These are phyloP conservation scores for Agapornis canus DNA, from an alignment of 2,797 vertebrate species.

Conservation along the genomic window DNA sequence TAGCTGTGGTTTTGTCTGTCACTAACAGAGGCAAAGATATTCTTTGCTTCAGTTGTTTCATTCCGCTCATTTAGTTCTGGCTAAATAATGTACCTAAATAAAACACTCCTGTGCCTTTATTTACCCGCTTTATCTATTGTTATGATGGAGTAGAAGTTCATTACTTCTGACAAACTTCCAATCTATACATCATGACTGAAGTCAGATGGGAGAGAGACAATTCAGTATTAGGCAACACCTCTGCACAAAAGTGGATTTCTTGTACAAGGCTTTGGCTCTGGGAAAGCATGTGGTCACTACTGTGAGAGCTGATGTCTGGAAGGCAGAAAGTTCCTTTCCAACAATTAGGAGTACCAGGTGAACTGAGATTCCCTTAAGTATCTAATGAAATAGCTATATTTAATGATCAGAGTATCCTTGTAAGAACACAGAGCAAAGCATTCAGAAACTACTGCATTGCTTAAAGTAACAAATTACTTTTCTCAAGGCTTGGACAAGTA, in stretches of 20 bases:
- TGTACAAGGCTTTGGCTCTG: not conserved
- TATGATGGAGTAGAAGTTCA: not conserved
- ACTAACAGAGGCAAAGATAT: not conserved
- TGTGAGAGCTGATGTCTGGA: not conserved
- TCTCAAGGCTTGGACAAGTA: slow-evolving; percentile 17
- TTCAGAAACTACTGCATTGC: not conserved
- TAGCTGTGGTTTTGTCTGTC: not conserved
- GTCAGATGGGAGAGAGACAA: not conserved
- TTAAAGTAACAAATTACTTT: slow-evolving; percentile 25
- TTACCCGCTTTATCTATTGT: not conserved
- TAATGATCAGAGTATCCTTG: not conserved
- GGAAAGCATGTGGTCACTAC: not conserved
- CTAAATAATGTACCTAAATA: not conserved
- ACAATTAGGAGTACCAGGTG: not conserved
- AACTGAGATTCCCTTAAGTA: not conserved
- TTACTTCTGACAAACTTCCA: not conserved
- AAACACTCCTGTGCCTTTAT: not conserved
- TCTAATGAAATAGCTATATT: not conserved
- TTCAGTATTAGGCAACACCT: not conserved
- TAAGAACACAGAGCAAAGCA: slow-evolving; percentile 11
- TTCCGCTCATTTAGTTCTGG: not conserved
- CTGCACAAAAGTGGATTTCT: not conserved
- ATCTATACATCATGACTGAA: not conserved
- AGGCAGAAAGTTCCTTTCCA: not conserved
- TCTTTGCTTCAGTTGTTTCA: not conserved